phyloP scores from a whole-genome alignment of 53 echinoderm and acorn worm species.

The Henricia sp. region DNA sequence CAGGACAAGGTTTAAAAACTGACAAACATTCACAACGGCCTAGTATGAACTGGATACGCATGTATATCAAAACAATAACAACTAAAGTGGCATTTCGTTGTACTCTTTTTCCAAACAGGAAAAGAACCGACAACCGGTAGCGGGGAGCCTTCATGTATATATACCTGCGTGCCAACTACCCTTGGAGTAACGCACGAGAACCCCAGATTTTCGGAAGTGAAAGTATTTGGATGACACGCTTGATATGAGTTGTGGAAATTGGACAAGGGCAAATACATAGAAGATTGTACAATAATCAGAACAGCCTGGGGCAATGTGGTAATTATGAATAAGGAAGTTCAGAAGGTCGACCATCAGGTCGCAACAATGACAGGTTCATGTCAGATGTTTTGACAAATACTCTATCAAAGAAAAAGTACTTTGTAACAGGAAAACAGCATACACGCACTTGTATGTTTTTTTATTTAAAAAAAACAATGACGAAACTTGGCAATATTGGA shows the following conservation, averaged over 20 bases:
- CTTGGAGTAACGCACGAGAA: slow-evolving; percentile 35
- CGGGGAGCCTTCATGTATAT: background rate
- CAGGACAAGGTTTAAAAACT: slow-evolving; percentile 17
- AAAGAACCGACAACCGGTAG: slow-evolving; percentile 6
- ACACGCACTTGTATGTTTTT: too few species aligned
- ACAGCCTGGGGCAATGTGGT: slow-evolving; percentile 9
- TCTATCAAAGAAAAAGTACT: too few species aligned
- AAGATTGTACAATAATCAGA: slow-evolving; percentile 20
- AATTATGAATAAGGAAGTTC: slow-evolving; percentile 63
- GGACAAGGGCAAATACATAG: slow-evolving; percentile 27
- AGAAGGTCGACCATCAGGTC: slow-evolving; percentile 42
- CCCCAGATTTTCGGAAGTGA: slow-evolving; percentile 52
- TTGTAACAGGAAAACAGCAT: too few species aligned
- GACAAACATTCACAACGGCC: background rate
- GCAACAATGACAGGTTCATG: slow-evolving; percentile 50
- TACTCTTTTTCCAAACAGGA: slow-evolving; percentile 36
- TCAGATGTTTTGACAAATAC: background rate
- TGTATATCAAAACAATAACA: slow-evolving; percentile 59
- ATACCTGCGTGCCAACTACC: slow-evolving; percentile 25
- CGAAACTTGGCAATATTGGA: too few species aligned
- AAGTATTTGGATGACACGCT: slow-evolving; percentile 55
- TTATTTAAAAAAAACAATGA: too few species aligned
- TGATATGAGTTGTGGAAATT: slow-evolving; percentile 55
- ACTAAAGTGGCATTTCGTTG: background rate
- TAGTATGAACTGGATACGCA: too few species aligned